Evolutionary conservation across 2,888 invertebrate genomes (phyloP).

Genomic region (Pantelozetes paolii): DNA sequence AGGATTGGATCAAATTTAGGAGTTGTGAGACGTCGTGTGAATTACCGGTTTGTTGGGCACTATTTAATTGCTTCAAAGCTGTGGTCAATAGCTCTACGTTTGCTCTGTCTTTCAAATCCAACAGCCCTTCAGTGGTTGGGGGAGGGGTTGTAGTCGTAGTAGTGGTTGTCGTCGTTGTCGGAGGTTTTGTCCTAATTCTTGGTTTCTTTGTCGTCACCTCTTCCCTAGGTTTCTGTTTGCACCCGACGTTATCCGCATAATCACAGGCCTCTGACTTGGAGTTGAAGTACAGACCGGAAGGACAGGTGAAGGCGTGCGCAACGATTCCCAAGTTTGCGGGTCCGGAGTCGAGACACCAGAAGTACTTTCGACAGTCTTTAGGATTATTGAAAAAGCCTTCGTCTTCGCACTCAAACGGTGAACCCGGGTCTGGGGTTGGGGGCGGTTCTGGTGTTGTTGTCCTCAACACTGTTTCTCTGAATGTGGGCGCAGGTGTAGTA

Average conservation of each 20-base stretch:
- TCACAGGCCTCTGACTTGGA: constrained; percentile 87
- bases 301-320: constrained; percentile 87
- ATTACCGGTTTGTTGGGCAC: constrained; percentile 38
- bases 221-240: constrained; percentile 45
- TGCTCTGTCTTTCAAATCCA: not conserved
- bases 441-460: constrained; percentile 70
- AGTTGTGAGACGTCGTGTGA: constrained; percentile 47
- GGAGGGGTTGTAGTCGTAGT: constrained; percentile 46
- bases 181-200: constrained; percentile 30
- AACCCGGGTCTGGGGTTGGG: constrained; percentile 80
- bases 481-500: constrained; percentile 42
- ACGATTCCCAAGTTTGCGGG: constrained; percentile 77
- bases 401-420: constrained; percentile 84
- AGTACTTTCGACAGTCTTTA: constrained; percentile 87
- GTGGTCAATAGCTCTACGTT: constrained; percentile 14
- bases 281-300: constrained; percentile 84
- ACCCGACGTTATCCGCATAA: constrained; percentile 74
- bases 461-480: constrained; percentile 13
- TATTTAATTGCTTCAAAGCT: constrained; percentile 37
- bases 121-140: constrained; percentile 41
- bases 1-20: constrained; percentile 48
- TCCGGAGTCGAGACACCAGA: constrained; percentile 81
- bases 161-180: constrained; percentile 41
- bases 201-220: constrained; percentile 32
- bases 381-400: constrained; percentile 90